Conservation (phyloP, 1,140 invertebrate genomes). For the Ridgeia piscesae region DNA sequence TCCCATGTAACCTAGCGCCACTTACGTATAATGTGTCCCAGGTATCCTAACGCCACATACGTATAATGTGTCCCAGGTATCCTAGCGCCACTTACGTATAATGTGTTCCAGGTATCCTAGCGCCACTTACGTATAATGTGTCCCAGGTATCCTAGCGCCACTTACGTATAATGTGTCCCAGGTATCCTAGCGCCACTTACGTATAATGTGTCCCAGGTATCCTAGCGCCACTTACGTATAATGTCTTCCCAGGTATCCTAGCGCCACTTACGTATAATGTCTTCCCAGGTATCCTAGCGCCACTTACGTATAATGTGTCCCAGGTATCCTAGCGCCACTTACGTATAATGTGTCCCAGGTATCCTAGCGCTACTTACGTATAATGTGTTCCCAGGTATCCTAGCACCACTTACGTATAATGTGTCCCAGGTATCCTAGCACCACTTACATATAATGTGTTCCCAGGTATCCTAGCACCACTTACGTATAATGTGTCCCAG, state of each 20-base stretch:
- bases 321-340: not conserved
- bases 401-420: not conserved
- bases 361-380: not conserved
- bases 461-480: not conserved
- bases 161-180: not conserved
- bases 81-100: not conserved
- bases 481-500: not conserved
- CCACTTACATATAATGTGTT: not conserved
- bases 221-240: not conserved
- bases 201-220: not conserved
- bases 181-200: not conserved
- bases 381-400: not conserved
- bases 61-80: not conserved
- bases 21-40: not conserved
- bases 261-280: not conserved
- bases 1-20: not conserved
- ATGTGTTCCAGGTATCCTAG: not conserved
- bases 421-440: not conserved
- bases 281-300: not conserved
- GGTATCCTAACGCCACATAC: not conserved
- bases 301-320: not conserved
- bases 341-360: not conserved
- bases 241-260: not conserved
- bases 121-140: not conserved
- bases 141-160: not conserved